Evolutionary conservation across 2,797 vertebrate genomes (phyloP).

Genomic region (Melanotaenia nigrans): DNA sequence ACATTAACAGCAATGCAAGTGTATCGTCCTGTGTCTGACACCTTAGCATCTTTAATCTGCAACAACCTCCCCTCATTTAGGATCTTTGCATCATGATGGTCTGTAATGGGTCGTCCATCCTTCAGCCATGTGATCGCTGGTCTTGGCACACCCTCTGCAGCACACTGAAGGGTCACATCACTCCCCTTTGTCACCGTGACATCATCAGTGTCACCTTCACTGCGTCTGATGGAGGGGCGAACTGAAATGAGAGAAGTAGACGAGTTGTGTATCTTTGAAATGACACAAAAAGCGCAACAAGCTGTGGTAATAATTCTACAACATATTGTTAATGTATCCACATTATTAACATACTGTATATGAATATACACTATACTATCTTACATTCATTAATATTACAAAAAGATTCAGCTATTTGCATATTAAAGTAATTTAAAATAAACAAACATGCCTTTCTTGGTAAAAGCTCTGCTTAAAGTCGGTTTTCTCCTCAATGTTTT

Average conservation of each 20-base stretch:
- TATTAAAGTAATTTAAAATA: not conserved
- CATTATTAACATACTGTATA: not conserved
- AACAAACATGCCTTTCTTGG: not conserved
- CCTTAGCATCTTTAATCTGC: conserved; percentile 82
- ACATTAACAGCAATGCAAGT: conserved; percentile 91
- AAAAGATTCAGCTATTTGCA: not conserved
- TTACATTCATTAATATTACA: not conserved
- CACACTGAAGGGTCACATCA: conserved; percentile 87
- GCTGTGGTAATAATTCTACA: not conserved
- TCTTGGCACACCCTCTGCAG: conserved; percentile 86
- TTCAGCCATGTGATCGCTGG: conserved; percentile 92
- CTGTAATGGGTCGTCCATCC: conserved; percentile 86
- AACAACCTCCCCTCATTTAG: conserved; percentile 84
- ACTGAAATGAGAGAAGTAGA: conserved; percentile 80
- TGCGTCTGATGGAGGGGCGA: conserved; percentile 86
- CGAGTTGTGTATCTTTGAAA: conserved; percentile 32
- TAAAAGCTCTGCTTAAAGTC: not conserved
- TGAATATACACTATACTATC: not conserved
- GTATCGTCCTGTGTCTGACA: conserved; percentile 92
- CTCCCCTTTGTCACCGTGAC: conserved; percentile 83
- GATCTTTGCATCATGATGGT: conserved; percentile 73
- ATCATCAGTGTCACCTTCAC: conserved; percentile 69
- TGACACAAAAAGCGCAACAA: not conserved
- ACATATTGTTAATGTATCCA: not conserved
- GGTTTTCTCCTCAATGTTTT: not conserved